Evolutionary conservation across 2,797 vertebrate genomes (phyloP).

Genomic region (Amphiprion clarkii): DNA sequence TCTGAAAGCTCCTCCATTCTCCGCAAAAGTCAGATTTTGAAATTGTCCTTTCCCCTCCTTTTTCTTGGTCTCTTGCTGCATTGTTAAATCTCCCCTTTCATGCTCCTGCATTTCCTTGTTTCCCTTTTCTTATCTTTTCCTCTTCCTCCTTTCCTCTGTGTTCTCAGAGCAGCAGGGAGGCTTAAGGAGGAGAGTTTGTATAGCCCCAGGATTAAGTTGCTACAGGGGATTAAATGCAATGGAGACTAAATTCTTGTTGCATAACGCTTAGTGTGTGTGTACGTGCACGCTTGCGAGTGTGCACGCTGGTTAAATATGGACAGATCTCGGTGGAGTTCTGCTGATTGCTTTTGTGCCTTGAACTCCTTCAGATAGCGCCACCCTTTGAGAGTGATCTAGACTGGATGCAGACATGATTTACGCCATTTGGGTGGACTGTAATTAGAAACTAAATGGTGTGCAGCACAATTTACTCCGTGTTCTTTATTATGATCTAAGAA

Average conservation of each 20-base stretch:
- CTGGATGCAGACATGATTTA: conserved; percentile 64
- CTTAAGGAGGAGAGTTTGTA: conserved; percentile 76
- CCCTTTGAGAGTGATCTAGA: conserved; percentile 58
- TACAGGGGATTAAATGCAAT: conserved; percentile 84
- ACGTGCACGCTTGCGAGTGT: neutral
- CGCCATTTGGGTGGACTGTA: conserved; percentile 66
- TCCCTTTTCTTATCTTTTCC: conserved; percentile 37
- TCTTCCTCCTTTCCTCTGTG: conserved; percentile 45
- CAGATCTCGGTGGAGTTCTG: conserved; percentile 63
- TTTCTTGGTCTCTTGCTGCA: conserved; percentile 5
- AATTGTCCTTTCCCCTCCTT: conserved; percentile 1
- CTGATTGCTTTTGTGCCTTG: conserved; percentile 77
- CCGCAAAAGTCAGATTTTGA: neutral
- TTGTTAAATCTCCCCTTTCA: conserved; percentile 29
- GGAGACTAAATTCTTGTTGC: conserved; percentile 82
- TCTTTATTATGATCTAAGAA: conserved; percentile 59
- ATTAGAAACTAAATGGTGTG: conserved; percentile 73
- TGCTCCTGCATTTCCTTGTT: conserved; percentile 43
- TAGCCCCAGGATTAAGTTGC: conserved; percentile 78
- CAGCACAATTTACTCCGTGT: conserved; percentile 53
- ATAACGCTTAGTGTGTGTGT: conserved; percentile 51
- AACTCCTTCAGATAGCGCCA: conserved; percentile 60
- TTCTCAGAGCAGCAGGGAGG: conserved; percentile 61
- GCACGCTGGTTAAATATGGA: conserved; percentile 74
- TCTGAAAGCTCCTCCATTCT: conserved; percentile 12